Base-by-base conservation (phyloP, 1,140 invertebrate genomes). In the Microplitis mediator region DNA sequence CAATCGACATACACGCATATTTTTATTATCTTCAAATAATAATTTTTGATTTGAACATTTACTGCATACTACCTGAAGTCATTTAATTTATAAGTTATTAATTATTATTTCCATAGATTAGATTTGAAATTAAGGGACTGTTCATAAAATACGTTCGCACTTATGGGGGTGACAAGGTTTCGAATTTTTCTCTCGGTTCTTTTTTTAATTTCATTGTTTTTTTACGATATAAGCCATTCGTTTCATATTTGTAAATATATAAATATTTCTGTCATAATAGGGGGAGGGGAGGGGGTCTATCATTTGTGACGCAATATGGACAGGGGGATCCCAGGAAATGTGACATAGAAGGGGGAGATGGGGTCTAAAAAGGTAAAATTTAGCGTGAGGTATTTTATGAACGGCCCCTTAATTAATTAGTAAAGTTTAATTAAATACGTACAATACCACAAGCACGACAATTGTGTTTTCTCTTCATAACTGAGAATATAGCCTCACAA, bases 391-490 rank as follows among this genome's bases (percentile, higher is more conserved):
- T 9, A 52, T 52, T 52, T 14, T 14, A 72, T 23, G 23, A 23
- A 23, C 23, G 45, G 51, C 32, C 32, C 36, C 2, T 63, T n/a
- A 51, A 50, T 45, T 61, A 74, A 70, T 70, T 36, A 61, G 52
- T 9, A 13, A 45, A 68, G 35, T 39, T 65, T 45, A 3, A 9
- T 66, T 61, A 36, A 51, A 13, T 73, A 83, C 80, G 85, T 82
- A 93, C 92, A 85, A 92, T 91, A 69, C 93, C 93, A 89, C 93
- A 94, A 16, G 92, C 90, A 77, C 93, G 84, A 78, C 93, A 95
- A 80, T 94, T 92, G 78, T 95, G 93, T 74, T 93, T 89, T 65
- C 93, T 88, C 81, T 91, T 92, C 73, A 92, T 92, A 11, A 94
- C 89, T 3, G 91, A 93, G 81, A 94, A 94, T 74, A 91, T 90